phyloP scores from a whole-genome alignment of 2,113 vertebrate genomes.

The Corythornis cristatus region DNA sequence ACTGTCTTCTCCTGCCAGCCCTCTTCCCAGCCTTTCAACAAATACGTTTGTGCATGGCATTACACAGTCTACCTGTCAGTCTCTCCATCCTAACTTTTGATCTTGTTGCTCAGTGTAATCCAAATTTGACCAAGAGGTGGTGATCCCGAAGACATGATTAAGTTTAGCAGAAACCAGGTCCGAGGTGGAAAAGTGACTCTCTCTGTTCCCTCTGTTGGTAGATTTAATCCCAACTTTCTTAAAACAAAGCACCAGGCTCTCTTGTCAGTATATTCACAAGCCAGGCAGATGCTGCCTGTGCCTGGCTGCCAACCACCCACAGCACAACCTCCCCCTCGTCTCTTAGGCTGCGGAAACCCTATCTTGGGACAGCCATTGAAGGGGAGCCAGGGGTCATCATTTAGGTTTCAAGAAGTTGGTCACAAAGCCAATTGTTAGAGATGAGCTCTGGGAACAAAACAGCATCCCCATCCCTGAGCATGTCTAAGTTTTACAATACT shows the following conservation, averaged over 20 bases:
- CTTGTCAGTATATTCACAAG: not conserved
- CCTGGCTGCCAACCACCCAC: not conserved
- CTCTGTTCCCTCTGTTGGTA: not conserved
- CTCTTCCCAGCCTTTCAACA: not conserved
- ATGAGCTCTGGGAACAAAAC: not conserved
- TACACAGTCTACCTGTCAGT: not conserved
- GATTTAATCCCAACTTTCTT: not conserved
- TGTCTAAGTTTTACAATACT: not conserved
- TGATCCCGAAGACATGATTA: not conserved
- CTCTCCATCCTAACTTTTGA: not conserved
- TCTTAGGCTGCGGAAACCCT: not conserved
- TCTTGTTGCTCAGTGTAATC: not conserved
- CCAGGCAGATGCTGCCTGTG: not conserved
- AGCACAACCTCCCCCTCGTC: not conserved
- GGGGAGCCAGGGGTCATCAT: not conserved
- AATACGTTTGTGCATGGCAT: not conserved
- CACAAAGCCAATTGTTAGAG: not conserved
- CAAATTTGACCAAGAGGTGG: not conserved
- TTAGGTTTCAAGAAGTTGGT: not conserved
- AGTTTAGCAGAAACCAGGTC: not conserved
- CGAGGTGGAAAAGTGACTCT: fast-evolving
- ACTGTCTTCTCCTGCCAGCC: not conserved
- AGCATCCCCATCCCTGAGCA: fast-evolving
- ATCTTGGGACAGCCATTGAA: not conserved
- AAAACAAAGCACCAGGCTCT: not conserved